phyloP scores from a whole-genome alignment of 2,797 vertebrate genomes.

The Otolemur crassicaudatus region DNA sequence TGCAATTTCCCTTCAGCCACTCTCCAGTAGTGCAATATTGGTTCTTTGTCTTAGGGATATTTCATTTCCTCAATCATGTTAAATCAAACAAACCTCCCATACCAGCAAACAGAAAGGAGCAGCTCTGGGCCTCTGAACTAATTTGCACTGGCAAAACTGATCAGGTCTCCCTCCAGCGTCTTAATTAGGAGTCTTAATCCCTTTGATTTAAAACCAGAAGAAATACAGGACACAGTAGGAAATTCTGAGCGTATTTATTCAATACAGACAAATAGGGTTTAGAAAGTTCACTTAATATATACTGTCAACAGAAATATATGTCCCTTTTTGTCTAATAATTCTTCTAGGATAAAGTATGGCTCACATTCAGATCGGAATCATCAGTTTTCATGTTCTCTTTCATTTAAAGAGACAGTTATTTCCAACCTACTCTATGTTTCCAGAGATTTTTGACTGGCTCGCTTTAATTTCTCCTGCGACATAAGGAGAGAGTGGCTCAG shows the following conservation, averaged over 20 bases:
- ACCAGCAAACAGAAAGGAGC: constrained; percentile 77
- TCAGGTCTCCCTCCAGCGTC: constrained; percentile 77
- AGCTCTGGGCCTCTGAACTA: constrained; percentile 81
- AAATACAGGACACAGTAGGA: constrained; percentile 67
- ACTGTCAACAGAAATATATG: constrained; percentile 60
- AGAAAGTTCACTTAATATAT: constrained; percentile 80
- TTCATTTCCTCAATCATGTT: constrained; percentile 82
- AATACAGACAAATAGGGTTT: constrained; percentile 72
- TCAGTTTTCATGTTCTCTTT: constrained; percentile 71
- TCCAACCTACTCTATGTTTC: constrained; percentile 53
- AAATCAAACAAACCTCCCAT: constrained; percentile 80
- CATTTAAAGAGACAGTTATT: constrained; percentile 78
- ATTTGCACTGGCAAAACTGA: constrained; percentile 82
- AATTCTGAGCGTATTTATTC: constrained; percentile 78
- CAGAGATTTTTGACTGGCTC: constrained; percentile 50
- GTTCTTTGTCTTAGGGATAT: constrained; percentile 83
- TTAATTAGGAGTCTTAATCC: constrained; percentile 83
- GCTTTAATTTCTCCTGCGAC: constrained; percentile 63
- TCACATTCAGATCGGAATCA: constrained; percentile 27
- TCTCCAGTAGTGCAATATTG: constrained; percentile 76
- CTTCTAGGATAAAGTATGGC: constrained; percentile 68
- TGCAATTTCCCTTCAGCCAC: constrained; percentile 59
- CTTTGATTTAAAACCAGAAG: constrained; percentile 81
- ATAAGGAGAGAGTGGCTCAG: constrained; percentile 29
- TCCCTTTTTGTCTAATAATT: constrained; percentile 78